Base-by-base conservation (phyloP, 2,113 vertebrate species). In the Amblyornis subalaris region DNA sequence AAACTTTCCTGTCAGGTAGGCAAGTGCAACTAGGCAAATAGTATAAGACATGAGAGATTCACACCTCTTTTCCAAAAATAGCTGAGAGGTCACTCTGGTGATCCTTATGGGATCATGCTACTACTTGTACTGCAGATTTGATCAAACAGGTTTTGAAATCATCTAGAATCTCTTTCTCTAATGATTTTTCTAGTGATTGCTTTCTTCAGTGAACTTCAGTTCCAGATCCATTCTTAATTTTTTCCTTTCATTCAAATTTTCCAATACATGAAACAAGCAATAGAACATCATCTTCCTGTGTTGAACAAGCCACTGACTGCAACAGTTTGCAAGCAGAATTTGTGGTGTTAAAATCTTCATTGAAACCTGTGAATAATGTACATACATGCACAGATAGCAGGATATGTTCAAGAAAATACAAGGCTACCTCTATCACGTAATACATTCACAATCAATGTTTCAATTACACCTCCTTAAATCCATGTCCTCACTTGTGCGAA, bases 401-500 rank as follows among this genome's bases (percentile, higher is more conserved):
- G 23, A 57, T 73, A 31, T 12, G 20, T 61, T 57, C 62, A 38
- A 83, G 58, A 74, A 93, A 83, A 80, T n/a, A 58, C 67, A 74
- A 77, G 42, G 9, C 44, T 80, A 69, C 36, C 7, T 71, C 57
- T 72, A 45, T 35, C 16, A 86, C 54, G 33, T 33, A 91, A 51
- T 17, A 70, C 51, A 85, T 73, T 58, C 54, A 10, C 22, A 85
- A 77, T 17, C 35, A 77, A 23, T 51, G 71, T n/a, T 91, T 76
- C 66, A 82, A 89, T 75, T 89, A 35, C 4, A 24, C 54, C 25
- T 91, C 26, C 35, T 84, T 82, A 74, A 77, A 80, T 55, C 42
- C 72, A 28, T 69, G 19, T 50, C 55, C 48, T 64, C 24, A 65
- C 23, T 64, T 35, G 40, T 51, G 6, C 20, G 22, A 80, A 66